Evolutionary conservation across 2,797 vertebrate species (phyloP), one percentile per base, ranked within the genome.

Genomic region (Peromyscus nudipes): DNA sequence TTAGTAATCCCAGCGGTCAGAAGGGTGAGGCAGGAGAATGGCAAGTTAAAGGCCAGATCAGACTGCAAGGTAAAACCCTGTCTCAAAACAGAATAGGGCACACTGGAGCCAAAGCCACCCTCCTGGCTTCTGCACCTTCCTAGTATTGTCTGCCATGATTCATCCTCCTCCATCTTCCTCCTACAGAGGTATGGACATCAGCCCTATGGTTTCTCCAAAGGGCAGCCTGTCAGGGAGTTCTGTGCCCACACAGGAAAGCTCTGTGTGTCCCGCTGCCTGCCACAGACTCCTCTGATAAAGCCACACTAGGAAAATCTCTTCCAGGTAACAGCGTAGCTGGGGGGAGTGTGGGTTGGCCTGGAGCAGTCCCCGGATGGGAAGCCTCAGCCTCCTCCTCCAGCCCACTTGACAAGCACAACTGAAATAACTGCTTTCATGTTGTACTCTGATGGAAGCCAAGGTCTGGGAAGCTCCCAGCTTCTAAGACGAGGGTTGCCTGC

Each of bases 341-440:
- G 6, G 57, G 76, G 62, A 82, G 81, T 46, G 1, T 40, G 79
- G 62, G 29, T 40, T 94, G 90, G 93, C 93, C 91, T 4, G 0
- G 27, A 77, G 88, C 73, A 67, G 92, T 21, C 64, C 90, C 95
- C 69, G 34, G 91, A 93, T 64, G 64, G 31, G 82, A 73, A 88
- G 52, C 89, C 49, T 1, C 40, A 8, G 87, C 84, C 93, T 81
- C 87, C 95, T 85, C 49, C 93, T 81, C 49, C 57, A 95, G 64
- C 88, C 93, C 90, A 91, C 97, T 92, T 98, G 94, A 95, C 89
- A 97, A 90, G 71, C 75, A 92, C 95, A 95, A 46, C 84, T 96
- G 97, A 97, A 97, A 97, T 95, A 97, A 93, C 77, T 1, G 84
- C 96, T 97, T 98, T 98, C 97, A 97, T 92, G 77, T 95, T 76